Percentiles rank a stretch among this genome's conserved stretches.
Evolutionary conservation across 2,797 vertebrate genomes (phyloP).

Genomic region (Cephalopachus bancanus): DNA sequence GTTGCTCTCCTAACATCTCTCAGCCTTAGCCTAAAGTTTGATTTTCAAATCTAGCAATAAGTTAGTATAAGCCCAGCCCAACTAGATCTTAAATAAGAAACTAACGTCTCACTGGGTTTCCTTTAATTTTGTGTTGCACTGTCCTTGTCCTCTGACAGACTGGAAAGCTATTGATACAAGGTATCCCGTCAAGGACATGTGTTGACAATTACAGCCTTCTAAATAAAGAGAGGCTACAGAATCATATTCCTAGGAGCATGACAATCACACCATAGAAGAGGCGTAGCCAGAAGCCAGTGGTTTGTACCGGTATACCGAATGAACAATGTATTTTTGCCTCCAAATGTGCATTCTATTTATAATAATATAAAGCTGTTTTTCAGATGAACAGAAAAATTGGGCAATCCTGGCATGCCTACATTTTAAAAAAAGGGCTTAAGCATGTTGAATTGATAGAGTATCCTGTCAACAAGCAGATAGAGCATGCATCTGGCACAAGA

Average conservation of each 20-base stretch:
- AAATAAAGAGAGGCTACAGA: conserved; percentile 75
- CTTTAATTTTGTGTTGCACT: conserved; percentile 70
- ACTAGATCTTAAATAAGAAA: conserved; percentile 65
- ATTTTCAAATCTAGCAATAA: conserved; percentile 72
- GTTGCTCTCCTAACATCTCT: background rate
- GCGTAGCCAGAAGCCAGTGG: conserved; percentile 58
- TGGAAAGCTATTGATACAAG: conserved; percentile 72
- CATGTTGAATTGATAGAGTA: conserved; percentile 69
- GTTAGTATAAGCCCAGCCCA: conserved; percentile 30
- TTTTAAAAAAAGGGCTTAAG: conserved; percentile 29
- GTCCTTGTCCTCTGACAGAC: conserved; percentile 42
- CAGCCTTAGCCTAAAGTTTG: conserved; percentile 56
- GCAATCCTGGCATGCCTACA: conserved; percentile 59
- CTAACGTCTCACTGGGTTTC: background rate
- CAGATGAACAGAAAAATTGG: conserved; percentile 77
- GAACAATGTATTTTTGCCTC: conserved; percentile 70
- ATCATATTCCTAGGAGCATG: conserved; percentile 57
- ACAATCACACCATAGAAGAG: conserved; percentile 79
- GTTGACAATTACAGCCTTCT: conserved; percentile 81
- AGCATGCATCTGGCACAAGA: conserved; percentile 24
- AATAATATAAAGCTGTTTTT: conserved; percentile 72
- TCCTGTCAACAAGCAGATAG: background rate
- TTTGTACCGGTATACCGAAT: conserved; percentile 70
- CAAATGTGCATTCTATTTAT: conserved; percentile 79
- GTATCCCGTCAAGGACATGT: conserved; percentile 72